Conservation (phyloP, 2,797 vertebrate species). For the Emydoidea blandingii region DNA sequence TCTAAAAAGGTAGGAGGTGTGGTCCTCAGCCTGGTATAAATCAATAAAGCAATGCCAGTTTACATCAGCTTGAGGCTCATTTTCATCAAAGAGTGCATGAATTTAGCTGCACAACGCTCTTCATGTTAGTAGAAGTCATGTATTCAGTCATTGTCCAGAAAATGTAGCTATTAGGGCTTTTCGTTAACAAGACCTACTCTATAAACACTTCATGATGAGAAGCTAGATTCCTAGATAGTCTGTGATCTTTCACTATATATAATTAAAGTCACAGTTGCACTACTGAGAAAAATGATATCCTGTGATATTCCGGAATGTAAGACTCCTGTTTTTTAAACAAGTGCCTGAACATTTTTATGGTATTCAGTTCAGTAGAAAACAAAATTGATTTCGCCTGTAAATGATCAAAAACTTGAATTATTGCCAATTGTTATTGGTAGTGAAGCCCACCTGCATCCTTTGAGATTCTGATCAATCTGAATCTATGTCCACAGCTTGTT, state of each 20-base stretch:
- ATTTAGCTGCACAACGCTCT: neutral
- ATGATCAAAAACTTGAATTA: neutral
- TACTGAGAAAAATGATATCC: neutral
- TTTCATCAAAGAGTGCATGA: neutral
- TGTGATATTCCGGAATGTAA: neutral
- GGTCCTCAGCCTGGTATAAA: neutral
- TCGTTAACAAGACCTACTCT: neutral
- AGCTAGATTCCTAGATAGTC: neutral
- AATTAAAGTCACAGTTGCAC: neutral
- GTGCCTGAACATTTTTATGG: neutral
- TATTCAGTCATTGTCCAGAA: neutral
- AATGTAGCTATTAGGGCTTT: neutral
- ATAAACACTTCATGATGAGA: neutral
- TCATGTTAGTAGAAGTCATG: neutral
- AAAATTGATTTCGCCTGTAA: neutral
- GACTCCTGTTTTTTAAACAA: neutral
- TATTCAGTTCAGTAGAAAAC: neutral
- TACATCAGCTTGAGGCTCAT: neutral
- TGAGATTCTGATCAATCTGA: neutral
- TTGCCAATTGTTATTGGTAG: neutral
- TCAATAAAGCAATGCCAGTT: neutral
- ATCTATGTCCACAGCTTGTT: too few relatives aligned
- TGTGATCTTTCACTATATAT: neutral
- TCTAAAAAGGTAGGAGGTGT: neutral
- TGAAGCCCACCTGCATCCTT: neutral